Percentiles rank a stretch among this genome's conserved stretches.
Evolutionary conservation across 1,140 invertebrate species (phyloP).

Genomic region (Helicorthomorpha holstii): DNA sequence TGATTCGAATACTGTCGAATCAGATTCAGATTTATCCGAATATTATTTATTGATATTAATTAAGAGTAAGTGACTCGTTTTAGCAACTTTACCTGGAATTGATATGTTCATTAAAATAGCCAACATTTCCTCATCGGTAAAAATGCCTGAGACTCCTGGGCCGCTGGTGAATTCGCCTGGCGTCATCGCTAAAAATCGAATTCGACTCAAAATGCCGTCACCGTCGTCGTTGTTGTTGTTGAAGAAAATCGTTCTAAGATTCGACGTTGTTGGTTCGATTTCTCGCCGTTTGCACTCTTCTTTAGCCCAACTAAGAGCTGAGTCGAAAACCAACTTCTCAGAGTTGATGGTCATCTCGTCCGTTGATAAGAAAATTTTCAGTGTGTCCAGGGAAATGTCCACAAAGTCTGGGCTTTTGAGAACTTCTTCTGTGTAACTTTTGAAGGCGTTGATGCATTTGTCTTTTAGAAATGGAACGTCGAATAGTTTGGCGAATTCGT

Average conservation of each 20-base stretch:
- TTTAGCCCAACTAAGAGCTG: slow-evolving; percentile 44
- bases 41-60: too few species aligned
- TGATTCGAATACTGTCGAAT: too few species aligned
- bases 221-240: too few species aligned
- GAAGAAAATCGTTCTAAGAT: slow-evolving; percentile 17
- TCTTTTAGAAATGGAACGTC: slow-evolving; percentile 60
- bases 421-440: slow-evolving; percentile 42
- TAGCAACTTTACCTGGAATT: too few species aligned
- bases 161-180: slow-evolving; percentile 62
- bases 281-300: slow-evolving; percentile 20
- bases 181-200: slow-evolving; percentile 47
- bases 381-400: slow-evolving; percentile 49
- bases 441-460: slow-evolving; percentile 48
- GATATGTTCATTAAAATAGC: slow-evolving; percentile 59
- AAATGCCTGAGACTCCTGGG: slow-evolving; percentile 46
- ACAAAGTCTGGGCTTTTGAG: slow-evolving; percentile 52
- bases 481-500: slow-evolving; percentile 67
- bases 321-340: slow-evolving; percentile 55
- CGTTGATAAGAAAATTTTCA: slow-evolving; percentile 42
- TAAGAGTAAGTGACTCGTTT: too few species aligned
- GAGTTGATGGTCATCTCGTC: slow-evolving; percentile 49
- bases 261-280: slow-evolving; percentile 12
- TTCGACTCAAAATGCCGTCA: neutral
- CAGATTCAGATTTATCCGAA: too few species aligned
- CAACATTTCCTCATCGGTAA: slow-evolving; percentile 53